Evolutionary conservation across 2,888 invertebrate genomes (phyloP), one percentile per base, ranked within the genome.

Genomic region (Eristalinus aeneus): DNA sequence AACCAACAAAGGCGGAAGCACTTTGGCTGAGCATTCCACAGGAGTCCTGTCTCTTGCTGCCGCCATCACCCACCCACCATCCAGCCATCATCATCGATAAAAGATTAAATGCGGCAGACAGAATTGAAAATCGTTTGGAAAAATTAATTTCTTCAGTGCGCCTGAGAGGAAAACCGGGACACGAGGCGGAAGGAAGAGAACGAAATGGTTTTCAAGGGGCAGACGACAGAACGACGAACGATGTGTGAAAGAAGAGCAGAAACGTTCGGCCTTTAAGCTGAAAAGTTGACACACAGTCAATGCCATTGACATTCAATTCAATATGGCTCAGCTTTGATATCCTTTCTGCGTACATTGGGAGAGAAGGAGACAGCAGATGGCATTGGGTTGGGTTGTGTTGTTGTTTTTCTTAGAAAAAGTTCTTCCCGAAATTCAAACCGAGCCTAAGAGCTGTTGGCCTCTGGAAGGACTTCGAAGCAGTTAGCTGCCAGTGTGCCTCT

Each of bases 1-100:
- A 72, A 79, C 54, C 78, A 65, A 61, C 72, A 72, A 79, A 72
- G 65, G 34, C 72, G 78, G 72, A 78, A 78, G 72, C 78, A 65
- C 72, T 78, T 67, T 69, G 53, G 31, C 27, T 76, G 76, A 69
- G 54, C 67, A 76, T 68, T 71, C 63, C 39, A 39, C 63, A 77
- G 69, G 69, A 71, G 56, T 32, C 27, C 32, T 39, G 1, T 32
- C 11, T n/a, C 67, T 6, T 34, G 8, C 39, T 8, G 27, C 16
- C 3, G 8, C 22, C 39, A 1, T 32, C 16, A n/a, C 68, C 5
- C 58, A 27, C 20, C 2, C 16, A 0, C 22, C 0, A 9, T 9
- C 56, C 23, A 20, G 0, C 11, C 56, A 5, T 22, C 23, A 20
- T 23, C 53, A 60, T 79, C 60, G 34, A 72, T 64, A 67, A 79